Conservation (phyloP, 2,888 invertebrate genomes). For the Machimus atricapillus region DNA sequence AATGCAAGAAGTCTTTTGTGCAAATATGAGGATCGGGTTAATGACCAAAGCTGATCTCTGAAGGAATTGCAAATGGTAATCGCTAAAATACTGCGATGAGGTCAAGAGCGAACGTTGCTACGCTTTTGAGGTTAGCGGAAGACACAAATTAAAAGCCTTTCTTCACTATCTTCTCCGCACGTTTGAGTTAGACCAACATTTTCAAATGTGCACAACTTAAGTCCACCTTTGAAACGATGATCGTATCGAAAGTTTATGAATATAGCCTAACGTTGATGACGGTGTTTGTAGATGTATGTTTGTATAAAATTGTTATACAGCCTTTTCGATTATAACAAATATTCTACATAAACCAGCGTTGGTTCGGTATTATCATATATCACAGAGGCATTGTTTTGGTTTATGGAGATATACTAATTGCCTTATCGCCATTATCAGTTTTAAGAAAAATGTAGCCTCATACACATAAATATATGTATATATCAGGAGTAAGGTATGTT, state of each 20-base stretch:
- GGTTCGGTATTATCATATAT: too few species aligned
- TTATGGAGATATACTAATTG: too few species aligned
- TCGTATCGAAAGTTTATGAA: not conserved
- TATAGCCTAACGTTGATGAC: not conserved
- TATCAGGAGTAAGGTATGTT: too few species aligned
- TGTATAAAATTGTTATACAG: not conserved
- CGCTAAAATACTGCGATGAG: not conserved
- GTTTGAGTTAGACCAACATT: not conserved
- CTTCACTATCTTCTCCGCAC: not conserved
- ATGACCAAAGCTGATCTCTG: conserved; percentile 22
- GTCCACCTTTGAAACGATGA: not conserved
- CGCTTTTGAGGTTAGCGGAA: not conserved
- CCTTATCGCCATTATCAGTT: too few species aligned
- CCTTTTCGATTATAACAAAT: not conserved
- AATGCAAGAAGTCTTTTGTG: not conserved
- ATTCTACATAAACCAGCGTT: too few species aligned
- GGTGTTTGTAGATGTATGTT: not conserved
- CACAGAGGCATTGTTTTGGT: too few species aligned
- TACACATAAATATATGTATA: too few species aligned
- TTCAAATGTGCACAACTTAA: not conserved
- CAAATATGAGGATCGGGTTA: conserved; percentile 32
- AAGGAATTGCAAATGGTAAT: conserved; percentile 2
- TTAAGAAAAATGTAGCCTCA: too few species aligned
- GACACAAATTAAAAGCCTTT: not conserved
- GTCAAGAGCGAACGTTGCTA: conserved; percentile 2